A percentile compares a stretch with the other conserved stretches of the same genome.
Conservation (phyloP, 1,140 invertebrate species). For the Neuroterus valhalla region DNA sequence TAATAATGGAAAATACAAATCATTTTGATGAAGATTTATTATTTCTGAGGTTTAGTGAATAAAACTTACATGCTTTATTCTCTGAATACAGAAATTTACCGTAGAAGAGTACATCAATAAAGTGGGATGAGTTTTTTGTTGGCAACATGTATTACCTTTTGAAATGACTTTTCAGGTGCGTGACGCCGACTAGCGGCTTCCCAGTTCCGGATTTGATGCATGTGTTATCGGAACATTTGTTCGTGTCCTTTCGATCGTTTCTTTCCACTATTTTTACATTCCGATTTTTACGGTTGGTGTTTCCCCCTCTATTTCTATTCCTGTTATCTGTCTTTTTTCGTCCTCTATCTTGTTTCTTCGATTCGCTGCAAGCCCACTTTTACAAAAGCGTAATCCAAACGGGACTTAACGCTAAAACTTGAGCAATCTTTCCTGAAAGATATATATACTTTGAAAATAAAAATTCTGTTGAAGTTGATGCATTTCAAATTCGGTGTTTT, state of each 20-base stretch:
- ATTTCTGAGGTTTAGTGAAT: no score
- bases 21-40: no score
- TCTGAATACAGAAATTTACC: no score
- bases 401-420: not conserved
- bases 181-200: not conserved
- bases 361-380: not conserved
- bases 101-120: no score
- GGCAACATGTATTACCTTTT: no score
- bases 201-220: not conserved
- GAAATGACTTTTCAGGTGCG: not conserved
- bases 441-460: conserved; percentile 1
- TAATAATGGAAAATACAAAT: no score
- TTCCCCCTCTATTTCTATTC: conserved; percentile 4
- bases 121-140: no score
- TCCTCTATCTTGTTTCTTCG: not conserved
- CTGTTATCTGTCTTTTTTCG: not conserved
- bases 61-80: no score
- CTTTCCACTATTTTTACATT: conserved; percentile 11
- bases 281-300: not conserved
- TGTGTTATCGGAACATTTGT: conserved; percentile 3
- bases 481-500: no score
- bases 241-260: not conserved
- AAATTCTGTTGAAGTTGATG: not conserved
- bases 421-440: not conserved
- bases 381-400: conserved; percentile 1